Evolutionary conservation across 2,113 vertebrate genomes (phyloP).

Genomic region (Protobothrops mucrosquamatus): DNA sequence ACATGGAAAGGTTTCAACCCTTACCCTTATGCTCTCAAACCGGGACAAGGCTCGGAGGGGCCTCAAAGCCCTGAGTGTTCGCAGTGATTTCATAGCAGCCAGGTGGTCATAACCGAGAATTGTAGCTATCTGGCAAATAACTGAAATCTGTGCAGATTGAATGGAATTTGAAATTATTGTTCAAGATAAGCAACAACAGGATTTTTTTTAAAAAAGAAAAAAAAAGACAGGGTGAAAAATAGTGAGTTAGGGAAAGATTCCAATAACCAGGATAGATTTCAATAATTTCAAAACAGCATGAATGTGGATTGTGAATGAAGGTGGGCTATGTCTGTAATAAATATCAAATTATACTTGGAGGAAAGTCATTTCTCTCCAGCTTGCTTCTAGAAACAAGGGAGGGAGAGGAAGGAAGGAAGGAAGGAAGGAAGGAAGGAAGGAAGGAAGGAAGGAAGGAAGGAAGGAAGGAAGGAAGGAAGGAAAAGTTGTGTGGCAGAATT

Average conservation of each 20-base stretch:
- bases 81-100: constrained; percentile 70
- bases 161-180: constrained; percentile 38
- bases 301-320: background rate
- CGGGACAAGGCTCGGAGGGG: constrained; percentile 69
- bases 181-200: constrained; percentile 25
- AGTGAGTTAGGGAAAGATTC: background rate
- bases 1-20: constrained; percentile 49
- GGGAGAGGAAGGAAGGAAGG: too few relatives aligned
- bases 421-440: too few relatives aligned
- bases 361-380: background rate
- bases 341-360: background rate
- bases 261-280: background rate
- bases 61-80: constrained; percentile 70
- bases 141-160: constrained; percentile 67
- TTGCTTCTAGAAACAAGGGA: background rate
- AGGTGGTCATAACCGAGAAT: constrained; percentile 65
- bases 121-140: constrained; percentile 66
- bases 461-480: background rate
- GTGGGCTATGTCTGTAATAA: background rate
- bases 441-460: background rate
- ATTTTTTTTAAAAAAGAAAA: background rate
- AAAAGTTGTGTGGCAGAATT: background rate
- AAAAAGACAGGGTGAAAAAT: background rate
- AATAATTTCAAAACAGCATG: background rate
- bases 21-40: constrained; percentile 82